Conservation (phyloP, 1,140 invertebrate genomes). For the Chelonus insularis region DNA sequence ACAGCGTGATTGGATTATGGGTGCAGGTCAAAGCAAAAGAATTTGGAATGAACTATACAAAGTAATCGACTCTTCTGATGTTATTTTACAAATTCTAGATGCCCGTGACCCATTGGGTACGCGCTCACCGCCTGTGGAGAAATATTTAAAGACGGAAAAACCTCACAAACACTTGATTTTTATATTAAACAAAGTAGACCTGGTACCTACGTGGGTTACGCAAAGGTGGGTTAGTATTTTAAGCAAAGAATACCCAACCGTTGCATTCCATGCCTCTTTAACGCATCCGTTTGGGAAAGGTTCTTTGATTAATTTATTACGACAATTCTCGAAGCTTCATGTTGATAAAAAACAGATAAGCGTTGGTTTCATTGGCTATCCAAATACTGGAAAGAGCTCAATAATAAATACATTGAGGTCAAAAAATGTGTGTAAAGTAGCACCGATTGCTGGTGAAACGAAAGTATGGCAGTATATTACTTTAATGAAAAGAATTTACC, state of each 20-base stretch:
- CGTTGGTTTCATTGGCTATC: constrained; percentile 98
- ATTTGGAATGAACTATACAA: constrained; percentile 99
- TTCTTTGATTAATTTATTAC: constrained; percentile 91
- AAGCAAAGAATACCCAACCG: constrained; percentile 92
- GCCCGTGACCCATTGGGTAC: constrained; percentile 95
- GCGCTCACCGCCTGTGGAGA: constrained; percentile 87
- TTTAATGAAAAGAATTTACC: constrained; percentile 93
- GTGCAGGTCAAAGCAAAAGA: constrained; percentile 91
- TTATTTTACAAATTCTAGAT: constrained; percentile 91
- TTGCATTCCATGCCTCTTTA: constrained; percentile 97
- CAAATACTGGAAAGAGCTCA: constrained; percentile 98
- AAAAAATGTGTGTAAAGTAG: constrained; percentile 97
- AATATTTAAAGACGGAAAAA: constrained; percentile 77
- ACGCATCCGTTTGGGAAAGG: constrained; percentile 99
- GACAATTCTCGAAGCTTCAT: constrained; percentile 96
- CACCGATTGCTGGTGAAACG: constrained; percentile 98
- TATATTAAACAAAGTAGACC: constrained; percentile 79
- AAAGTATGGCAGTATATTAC: constrained; percentile 99
- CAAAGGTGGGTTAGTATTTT: constrained; percentile 93
- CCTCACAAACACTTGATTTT: constrained; percentile 78
- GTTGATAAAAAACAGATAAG: constrained; percentile 97
- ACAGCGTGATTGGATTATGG: constrained; percentile 84
- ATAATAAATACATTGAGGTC: constrained; percentile 95
- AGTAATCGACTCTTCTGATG: constrained; percentile 98
- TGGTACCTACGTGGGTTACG: constrained; percentile 97